These are phyloP conservation scores for Melospiza melodia DNA, from an alignment of 2,113 vertebrate genomes.

Conservation along the genomic window DNA sequence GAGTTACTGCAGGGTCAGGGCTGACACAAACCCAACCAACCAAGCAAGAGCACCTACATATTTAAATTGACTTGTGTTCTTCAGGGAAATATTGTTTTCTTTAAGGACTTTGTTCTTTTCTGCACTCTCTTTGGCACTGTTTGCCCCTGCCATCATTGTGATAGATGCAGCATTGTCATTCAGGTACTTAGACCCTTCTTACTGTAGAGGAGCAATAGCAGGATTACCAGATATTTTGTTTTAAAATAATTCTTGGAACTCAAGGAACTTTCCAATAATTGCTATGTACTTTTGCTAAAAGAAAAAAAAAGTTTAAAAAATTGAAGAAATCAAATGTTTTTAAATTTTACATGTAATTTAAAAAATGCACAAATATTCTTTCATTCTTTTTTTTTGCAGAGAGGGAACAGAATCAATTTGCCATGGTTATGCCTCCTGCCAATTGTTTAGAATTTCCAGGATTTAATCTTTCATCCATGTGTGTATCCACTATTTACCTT, in stretches of 20 bases:
- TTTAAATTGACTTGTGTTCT: constrained; percentile 63
- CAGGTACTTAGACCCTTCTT: background rate
- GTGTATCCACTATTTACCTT: constrained; percentile 74
- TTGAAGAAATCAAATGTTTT: constrained; percentile 7
- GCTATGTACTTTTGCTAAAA: background rate
- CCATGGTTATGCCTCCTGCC: constrained; percentile 74
- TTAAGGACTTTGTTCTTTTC: constrained; percentile 24
- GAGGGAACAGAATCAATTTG: constrained; percentile 76
- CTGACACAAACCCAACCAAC: constrained; percentile 66
- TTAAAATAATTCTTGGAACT: background rate
- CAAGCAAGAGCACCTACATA: constrained; percentile 64
- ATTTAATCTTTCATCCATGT: constrained; percentile 79
- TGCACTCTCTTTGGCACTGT: background rate
- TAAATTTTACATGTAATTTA: constrained; percentile 60
- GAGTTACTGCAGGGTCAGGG: constrained; percentile 73
- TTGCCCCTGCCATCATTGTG: background rate
- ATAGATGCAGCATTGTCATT: background rate
- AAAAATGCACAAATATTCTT: constrained; percentile 69
- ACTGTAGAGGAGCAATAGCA: background rate
- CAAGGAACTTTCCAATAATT: background rate
- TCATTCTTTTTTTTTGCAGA: constrained; percentile 70
- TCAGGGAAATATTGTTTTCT: constrained; percentile 2
- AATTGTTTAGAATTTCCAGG: constrained; percentile 76
- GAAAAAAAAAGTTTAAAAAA: background rate
- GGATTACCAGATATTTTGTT: constrained; percentile 3